Evolutionary conservation across 2,797 vertebrate genomes (phyloP).

Genomic region (Carcharodon carcharias): DNA sequence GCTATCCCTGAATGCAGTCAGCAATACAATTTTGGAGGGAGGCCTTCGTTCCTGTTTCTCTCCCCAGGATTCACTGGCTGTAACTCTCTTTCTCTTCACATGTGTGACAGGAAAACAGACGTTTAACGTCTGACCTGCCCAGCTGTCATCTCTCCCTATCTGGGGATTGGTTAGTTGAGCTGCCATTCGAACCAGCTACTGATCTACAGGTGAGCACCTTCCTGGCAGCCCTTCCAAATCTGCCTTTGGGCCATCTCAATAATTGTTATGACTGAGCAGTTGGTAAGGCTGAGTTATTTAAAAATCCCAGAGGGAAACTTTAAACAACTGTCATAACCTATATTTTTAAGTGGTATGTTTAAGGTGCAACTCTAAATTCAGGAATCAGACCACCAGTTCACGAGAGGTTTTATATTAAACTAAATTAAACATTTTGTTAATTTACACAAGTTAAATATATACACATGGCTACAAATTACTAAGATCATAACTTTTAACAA

Average conservation of each 20-base stretch:
- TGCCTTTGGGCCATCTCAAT: background rate
- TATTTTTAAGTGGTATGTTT: no score
- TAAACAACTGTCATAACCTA: no score
- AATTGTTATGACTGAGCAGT: background rate
- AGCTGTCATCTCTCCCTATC: background rate
- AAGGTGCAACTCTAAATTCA: no score
- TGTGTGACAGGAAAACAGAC: background rate
- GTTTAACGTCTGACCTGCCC: background rate
- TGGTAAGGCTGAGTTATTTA: no score
- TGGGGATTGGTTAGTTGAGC: background rate
- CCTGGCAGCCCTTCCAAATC: no score
- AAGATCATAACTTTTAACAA: no score
- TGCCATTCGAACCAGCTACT: background rate
- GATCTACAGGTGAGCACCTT: background rate
- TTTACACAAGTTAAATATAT: no score
- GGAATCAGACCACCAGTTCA: no score
- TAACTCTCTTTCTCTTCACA: background rate
- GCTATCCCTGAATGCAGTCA: background rate
- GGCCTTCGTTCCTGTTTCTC: background rate
- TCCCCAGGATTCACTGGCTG: background rate
- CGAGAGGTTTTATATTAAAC: no score
- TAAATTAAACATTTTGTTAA: no score
- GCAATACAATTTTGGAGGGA: background rate
- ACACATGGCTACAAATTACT: no score
- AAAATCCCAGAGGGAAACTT: no score